phyloP scores from a whole-genome alignment of 2,797 vertebrate species.

The Serranus cabrilla region DNA sequence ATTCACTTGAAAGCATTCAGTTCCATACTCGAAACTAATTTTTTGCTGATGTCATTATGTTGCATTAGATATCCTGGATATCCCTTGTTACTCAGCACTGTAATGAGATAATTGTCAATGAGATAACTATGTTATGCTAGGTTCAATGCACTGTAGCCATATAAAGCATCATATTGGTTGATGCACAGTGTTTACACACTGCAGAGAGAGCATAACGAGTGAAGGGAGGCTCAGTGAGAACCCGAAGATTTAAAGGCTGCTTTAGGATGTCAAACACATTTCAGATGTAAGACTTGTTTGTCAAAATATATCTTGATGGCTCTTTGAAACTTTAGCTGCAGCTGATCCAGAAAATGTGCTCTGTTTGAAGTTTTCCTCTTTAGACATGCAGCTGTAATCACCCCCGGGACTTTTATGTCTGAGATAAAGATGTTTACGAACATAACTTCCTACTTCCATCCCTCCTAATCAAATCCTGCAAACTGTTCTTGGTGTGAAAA shows the following conservation, averaged over 20 bases:
- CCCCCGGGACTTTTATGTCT: neutral
- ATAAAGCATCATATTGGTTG: neutral
- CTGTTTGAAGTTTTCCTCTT: conserved; percentile 28
- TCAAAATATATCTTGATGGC: neutral
- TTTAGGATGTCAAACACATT: conserved; percentile 19
- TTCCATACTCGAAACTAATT: neutral
- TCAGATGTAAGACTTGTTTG: conserved; percentile 8
- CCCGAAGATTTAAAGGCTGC: neutral
- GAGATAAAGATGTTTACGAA: neutral
- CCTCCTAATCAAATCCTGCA: neutral
- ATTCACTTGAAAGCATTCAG: neutral
- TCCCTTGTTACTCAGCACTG: neutral
- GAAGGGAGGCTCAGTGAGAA: neutral
- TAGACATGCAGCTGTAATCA: conserved; percentile 26
- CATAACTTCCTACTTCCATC: neutral
- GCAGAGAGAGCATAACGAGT: neutral
- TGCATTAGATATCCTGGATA: neutral
- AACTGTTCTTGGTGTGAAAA: neutral
- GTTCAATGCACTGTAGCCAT: neutral
- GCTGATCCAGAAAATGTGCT: conserved; percentile 15
- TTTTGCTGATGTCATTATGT: neutral
- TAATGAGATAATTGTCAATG: neutral
- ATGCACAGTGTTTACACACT: neutral
- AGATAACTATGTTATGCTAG: neutral
- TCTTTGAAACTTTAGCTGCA: conserved; percentile 22